Evolutionary conservation across 2,797 vertebrate genomes (phyloP).

Genomic region (Hyperoplus lanceolatus): DNA sequence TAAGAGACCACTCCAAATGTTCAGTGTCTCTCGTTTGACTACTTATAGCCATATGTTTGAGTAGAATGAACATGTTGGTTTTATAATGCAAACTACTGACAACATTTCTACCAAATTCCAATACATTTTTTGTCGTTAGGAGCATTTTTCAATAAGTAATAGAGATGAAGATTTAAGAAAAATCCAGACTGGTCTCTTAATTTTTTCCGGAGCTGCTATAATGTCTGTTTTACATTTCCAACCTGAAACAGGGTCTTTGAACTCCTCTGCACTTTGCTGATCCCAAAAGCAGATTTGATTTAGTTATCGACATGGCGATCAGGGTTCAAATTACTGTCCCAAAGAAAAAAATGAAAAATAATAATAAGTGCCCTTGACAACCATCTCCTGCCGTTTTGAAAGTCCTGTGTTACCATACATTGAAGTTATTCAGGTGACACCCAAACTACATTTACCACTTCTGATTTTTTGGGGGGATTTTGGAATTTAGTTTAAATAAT

Average conservation of each 20-base stretch:
- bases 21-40: too few species aligned
- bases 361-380: constrained; percentile 32
- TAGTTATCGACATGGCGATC: not conserved
- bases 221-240: too few species aligned
- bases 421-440: constrained; percentile 1
- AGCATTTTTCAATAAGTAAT: too few species aligned
- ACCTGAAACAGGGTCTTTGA: constrained; percentile 4
- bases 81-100: too few species aligned
- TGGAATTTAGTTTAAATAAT: not conserved
- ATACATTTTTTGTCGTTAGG: too few species aligned
- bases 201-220: too few species aligned
- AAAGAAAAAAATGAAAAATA: not conserved
- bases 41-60: too few species aligned
- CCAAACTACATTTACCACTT: constrained; percentile 5
- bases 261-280: not conserved
- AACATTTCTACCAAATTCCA: too few species aligned
- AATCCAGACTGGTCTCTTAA: too few species aligned
- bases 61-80: too few species aligned
- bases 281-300: constrained; percentile 7
- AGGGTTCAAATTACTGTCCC: not conserved
- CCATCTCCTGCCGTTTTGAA: constrained; percentile 11
- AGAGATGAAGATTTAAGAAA: too few species aligned
- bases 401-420: not conserved
- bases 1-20: too few species aligned
- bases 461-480: not conserved